phyloP scores from a whole-genome alignment of 2,113 vertebrate species.

The Gopherus evgoodei region DNA sequence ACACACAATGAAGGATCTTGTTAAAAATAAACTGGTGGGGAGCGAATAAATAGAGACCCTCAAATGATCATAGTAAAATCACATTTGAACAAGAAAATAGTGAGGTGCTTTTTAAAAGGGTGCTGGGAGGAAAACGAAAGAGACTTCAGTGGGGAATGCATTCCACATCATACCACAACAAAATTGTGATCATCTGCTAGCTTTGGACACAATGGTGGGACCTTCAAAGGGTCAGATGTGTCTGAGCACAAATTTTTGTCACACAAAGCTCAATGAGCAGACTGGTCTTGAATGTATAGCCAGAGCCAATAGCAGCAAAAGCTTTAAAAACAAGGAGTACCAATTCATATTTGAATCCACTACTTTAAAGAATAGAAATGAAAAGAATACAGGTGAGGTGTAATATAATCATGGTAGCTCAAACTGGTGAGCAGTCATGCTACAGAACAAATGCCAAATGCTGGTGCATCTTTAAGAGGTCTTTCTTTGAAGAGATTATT shows the following conservation, averaged over 20 bases:
- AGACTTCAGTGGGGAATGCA: neutral
- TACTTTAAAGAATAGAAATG: neutral
- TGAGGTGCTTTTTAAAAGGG: neutral
- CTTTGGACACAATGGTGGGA: neutral
- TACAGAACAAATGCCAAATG: neutral
- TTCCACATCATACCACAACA: neutral
- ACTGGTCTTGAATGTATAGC: neutral
- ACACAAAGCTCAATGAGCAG: neutral
- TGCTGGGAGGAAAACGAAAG: neutral
- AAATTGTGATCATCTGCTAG: neutral
- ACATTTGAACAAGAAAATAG: neutral
- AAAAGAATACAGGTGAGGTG: neutral
- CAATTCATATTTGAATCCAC: neutral
- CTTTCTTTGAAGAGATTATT: neutral
- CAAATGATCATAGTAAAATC: neutral
- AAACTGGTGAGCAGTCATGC: neutral
- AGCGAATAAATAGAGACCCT: neutral
- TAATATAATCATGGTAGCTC: neutral
- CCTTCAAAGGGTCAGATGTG: neutral
- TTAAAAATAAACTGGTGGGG: neutral
- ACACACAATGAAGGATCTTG: fast-evolving
- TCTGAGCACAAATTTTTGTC: neutral
- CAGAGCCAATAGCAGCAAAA: neutral
- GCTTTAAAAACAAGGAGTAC: neutral
- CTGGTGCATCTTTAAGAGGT: neutral